phyloP scores from a whole-genome alignment of 1,140 invertebrate genomes.

The Eurosta solidaginis region DNA sequence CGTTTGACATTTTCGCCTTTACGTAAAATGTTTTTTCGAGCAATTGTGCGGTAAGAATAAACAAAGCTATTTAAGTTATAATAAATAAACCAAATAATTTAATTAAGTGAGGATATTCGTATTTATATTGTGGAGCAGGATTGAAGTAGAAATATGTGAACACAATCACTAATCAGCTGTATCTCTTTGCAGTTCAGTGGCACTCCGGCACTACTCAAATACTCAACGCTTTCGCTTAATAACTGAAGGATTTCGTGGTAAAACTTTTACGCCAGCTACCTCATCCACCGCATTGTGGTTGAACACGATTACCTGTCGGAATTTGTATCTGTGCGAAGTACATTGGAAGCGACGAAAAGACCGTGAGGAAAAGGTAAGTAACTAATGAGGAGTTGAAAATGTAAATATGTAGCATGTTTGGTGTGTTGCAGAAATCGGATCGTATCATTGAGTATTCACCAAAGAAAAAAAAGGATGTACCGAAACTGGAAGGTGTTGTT shows the following conservation, averaged over 20 bases:
- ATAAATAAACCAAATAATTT: neutral
- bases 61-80: constrained; percentile 30
- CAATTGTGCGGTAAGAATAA: neutral
- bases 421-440: constrained; percentile 60
- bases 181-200: neutral
- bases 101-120: too few species aligned
- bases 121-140: too few species aligned
- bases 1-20: neutral
- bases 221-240: neutral
- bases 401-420: constrained; percentile 18
- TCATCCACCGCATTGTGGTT: neutral
- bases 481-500: constrained; percentile 57
- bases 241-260: neutral
- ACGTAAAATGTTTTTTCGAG: constrained; percentile 22
- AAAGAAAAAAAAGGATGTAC: constrained; percentile 59
- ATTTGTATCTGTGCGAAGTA: constrained; percentile 39
- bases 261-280: neutral
- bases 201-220: neutral
- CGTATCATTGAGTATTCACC: constrained; percentile 62
- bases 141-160: too few species aligned
- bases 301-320: neutral
- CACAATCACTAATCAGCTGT: constrained; percentile 27
- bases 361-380: constrained; percentile 60
- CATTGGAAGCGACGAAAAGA: constrained; percentile 61
- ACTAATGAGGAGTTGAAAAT: neutral